These are phyloP conservation scores for Junonia oenone DNA, from an alignment of 2,888 invertebrate species.

Conservation along the genomic window DNA sequence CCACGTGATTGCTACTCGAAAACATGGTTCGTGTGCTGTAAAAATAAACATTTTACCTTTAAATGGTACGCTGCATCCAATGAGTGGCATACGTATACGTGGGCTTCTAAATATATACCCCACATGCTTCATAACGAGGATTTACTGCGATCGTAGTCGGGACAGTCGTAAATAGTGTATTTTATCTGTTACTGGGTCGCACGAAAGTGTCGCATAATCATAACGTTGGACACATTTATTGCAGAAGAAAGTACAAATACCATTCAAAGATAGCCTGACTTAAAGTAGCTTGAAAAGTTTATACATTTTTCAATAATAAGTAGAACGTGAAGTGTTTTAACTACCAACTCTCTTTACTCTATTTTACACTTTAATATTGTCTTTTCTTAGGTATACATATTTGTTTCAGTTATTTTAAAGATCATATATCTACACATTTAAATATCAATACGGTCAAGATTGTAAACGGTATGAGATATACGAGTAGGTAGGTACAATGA, in stretches of 20 bases:
- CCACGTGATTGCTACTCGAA: conserved; percentile 16
- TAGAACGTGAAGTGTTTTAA: too few relatives aligned
- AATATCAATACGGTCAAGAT: too few relatives aligned
- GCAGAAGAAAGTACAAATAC: not conserved
- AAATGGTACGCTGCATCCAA: conserved; percentile 15
- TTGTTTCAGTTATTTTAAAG: too few relatives aligned
- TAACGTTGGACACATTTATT: not conserved
- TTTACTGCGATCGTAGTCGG: conserved; percentile 14
- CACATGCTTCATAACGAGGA: conserved; percentile 23
- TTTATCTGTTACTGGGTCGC: conserved; percentile 15
- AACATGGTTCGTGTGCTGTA: conserved; percentile 7
- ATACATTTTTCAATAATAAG: too few relatives aligned
- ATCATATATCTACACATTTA: too few relatives aligned
- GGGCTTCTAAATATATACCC: conserved; percentile 23
- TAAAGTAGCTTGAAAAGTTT: too few relatives aligned
- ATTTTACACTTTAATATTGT: too few relatives aligned
- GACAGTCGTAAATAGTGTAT: conserved; percentile 16
- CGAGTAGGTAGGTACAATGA: too few relatives aligned
- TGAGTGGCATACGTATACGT: conserved; percentile 12
- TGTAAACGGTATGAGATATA: too few relatives aligned
- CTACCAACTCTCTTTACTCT: too few relatives aligned
- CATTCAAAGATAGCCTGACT: not conserved
- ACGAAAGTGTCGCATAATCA: conserved; percentile 2
- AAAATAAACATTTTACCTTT: conserved; percentile 25
- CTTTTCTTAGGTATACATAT: too few relatives aligned